Conservation (phyloP, 1,140 invertebrate species). For the Caenorhabditis inopinata region DNA sequence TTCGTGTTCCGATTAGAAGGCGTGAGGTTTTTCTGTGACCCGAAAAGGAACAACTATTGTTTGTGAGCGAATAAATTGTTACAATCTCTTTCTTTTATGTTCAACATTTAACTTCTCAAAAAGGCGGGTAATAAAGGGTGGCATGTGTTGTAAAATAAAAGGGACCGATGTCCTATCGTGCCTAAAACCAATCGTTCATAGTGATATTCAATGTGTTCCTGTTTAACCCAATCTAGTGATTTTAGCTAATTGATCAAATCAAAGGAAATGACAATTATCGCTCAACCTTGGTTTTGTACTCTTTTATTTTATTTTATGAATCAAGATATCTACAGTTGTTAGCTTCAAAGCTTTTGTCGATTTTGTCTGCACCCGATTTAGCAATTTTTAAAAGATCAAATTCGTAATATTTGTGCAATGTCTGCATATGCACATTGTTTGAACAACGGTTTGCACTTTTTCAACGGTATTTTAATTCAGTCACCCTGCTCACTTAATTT, state of each 20-base stretch:
- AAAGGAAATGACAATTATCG: background rate
- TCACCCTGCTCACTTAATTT: no score
- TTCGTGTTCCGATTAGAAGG: background rate
- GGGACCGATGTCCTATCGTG: no score
- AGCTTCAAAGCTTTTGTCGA: no score
- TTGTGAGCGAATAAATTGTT: background rate
- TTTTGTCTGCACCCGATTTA: background rate
- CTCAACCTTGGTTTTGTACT: no score
- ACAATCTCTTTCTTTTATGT: background rate
- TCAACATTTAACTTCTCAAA: background rate
- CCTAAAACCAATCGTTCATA: no score
- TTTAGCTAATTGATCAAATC: background rate
- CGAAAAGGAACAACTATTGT: background rate
- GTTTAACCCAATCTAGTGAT: no score
- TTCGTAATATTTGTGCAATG: background rate
- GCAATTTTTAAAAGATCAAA: background rate
- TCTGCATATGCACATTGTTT: no score
- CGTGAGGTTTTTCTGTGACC: slow-evolving; percentile 1
- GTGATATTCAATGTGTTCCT: no score
- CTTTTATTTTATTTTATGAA: no score
- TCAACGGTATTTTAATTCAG: no score
- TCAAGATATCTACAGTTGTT: no score
- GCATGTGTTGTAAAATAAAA: background rate
- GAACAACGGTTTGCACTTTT: background rate
- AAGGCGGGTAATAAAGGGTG: background rate